Evolutionary conservation across 2,113 vertebrate genomes (phyloP).

Genomic region (Catharus minimus): DNA sequence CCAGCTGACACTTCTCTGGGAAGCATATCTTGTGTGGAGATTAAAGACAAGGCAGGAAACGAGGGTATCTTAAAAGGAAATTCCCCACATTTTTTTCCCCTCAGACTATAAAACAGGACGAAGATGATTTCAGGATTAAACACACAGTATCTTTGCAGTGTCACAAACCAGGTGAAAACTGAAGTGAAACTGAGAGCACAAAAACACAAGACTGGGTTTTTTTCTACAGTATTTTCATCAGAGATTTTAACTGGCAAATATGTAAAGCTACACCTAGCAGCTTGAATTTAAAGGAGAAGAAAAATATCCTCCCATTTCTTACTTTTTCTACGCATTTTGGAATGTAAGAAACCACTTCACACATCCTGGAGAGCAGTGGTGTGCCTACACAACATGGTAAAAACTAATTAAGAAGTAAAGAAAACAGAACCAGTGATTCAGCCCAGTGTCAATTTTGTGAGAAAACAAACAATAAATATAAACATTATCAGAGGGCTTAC

Average conservation of each 20-base stretch:
- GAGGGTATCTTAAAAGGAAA: constrained; percentile 41
- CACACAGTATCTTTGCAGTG: accelerated
- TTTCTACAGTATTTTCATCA: neutral
- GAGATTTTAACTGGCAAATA: neutral
- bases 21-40: neutral
- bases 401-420: neutral
- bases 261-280: neutral
- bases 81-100: neutral
- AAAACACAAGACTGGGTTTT: neutral
- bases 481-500: neutral
- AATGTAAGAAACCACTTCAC: neutral
- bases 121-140: constrained; percentile 29
- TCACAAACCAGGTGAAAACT: neutral
- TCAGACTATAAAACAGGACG: neutral
- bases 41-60: constrained; percentile 35
- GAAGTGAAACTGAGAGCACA: neutral
- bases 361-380: neutral
- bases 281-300: neutral
- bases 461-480: neutral
- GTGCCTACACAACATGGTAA: neutral
- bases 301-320: neutral
- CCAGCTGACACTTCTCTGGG: constrained; percentile 11
- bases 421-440: neutral
- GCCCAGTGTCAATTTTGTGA: neutral
- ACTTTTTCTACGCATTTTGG: neutral